Base-by-base conservation (phyloP, 2,888 invertebrate genomes). In the Hypsopygia costalis region DNA sequence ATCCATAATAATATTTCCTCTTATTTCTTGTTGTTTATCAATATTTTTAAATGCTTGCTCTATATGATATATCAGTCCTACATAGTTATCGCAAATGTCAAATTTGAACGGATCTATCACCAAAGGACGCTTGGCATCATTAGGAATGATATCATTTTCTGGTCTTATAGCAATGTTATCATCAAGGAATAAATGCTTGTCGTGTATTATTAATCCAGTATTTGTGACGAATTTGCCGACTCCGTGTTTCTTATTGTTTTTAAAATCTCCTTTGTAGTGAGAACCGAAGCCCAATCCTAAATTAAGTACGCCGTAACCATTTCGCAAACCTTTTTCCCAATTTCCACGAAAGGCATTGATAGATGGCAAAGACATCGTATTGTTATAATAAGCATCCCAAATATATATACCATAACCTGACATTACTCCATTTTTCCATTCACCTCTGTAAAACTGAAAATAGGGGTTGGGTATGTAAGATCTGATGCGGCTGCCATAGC, bases 371-470 rank as follows among this genome's bases (percentile, higher is more conserved):
- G 88, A 76, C 63, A 92, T 81, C 0, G 83, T 64, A 44, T 86
- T 79, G 54, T 91, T 91, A 34, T 75, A 78, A 61, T 77, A 81
- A 8, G 87, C 63, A 46, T 85, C 79, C 92, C 92, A 92, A 36
- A 87, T 82, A 47, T 92, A 92, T 45, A 90, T 85, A 1, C 92
- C 92, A 44, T 87, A 82, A 38, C 92, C 92, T 41, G 90, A 74
- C 81, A 91, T 91, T 0, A 79, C 67, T 20, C 91, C 91, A 40
- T 87, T 76, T 51, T 75, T 69, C 92, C 92, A 92, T 47, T 89
- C 82, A 0, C 92, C 92, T 44, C 72, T 82, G 60, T 92, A 92
- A 64, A 86, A 87, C 91, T 91, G 52, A 28, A 33, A 42, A 40
- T 11, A 40, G 7, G 3, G n/a, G 29, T 25, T 6, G 33, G n/a